Conservation (phyloP, 2,113 vertebrate genomes). For the Alosa alosa region DNA sequence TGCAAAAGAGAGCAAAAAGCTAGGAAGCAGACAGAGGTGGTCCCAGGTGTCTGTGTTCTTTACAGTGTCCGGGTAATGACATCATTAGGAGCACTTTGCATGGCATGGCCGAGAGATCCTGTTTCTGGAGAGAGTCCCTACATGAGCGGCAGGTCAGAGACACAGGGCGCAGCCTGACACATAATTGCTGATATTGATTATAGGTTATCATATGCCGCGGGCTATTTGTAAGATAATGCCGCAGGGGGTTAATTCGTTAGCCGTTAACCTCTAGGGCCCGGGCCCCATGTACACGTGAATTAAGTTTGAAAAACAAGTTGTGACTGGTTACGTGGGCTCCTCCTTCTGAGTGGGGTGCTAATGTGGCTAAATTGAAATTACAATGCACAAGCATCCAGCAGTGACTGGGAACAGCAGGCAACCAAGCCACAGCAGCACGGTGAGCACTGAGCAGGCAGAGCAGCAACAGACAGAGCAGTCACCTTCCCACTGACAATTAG, state of each 20-base stretch:
- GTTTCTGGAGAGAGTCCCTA: slow-evolving; percentile 72
- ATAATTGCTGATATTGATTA: slow-evolving; percentile 83
- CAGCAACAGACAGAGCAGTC: background rate
- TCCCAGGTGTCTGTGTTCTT: slow-evolving; percentile 66
- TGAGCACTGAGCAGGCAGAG: background rate
- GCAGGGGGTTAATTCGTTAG: slow-evolving; percentile 77
- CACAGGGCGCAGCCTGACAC: slow-evolving; percentile 71
- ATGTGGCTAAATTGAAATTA: slow-evolving; percentile 60
- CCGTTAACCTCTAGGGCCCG: slow-evolving; percentile 75
- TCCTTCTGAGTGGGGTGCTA: slow-evolving; percentile 64
- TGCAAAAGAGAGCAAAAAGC: slow-evolving; percentile 32
- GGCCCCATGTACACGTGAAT: slow-evolving; percentile 68
- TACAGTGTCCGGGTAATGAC: slow-evolving; percentile 65
- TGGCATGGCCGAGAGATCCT: slow-evolving; percentile 65
- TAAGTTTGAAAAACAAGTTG: slow-evolving; percentile 74
- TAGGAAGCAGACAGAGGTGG: slow-evolving; percentile 64
- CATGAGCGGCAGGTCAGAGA: slow-evolving; percentile 73
- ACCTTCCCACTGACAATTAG: background rate
- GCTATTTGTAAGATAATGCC: slow-evolving; percentile 79
- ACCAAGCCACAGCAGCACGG: background rate
- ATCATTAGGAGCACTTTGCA: slow-evolving; percentile 70
- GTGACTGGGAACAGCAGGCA: background rate
- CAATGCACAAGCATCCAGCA: slow-evolving; percentile 41
- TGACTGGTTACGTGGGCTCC: slow-evolving; percentile 62
- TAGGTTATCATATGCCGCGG: slow-evolving; percentile 79